A percentile compares a stretch with the other conserved stretches of the same genome.
These are phyloP conservation scores for Enteromius trimaculatus DNA, from an alignment of 2,797 vertebrate species.

Conservation along the genomic window DNA sequence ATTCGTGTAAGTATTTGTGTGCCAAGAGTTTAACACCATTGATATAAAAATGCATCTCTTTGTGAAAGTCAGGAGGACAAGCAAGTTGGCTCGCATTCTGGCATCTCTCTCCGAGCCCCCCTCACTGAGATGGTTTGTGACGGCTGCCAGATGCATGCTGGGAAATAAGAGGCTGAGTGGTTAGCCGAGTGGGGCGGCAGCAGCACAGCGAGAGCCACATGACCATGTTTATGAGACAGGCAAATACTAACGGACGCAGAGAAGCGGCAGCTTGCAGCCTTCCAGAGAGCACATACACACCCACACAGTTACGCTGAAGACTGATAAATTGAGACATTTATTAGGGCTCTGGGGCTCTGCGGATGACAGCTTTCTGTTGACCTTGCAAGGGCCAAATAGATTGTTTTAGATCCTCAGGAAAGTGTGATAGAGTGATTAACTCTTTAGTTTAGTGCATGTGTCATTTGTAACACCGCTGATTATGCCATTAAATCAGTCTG, in stretches of 20 bases:
- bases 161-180: constrained; percentile 74
- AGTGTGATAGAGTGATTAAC: constrained; percentile 33
- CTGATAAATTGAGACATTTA: constrained; percentile 59
- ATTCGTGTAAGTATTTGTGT: background rate
- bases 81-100: constrained; percentile 40
- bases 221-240: constrained; percentile 68
- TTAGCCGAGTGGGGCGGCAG: constrained; percentile 73
- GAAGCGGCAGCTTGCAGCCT: constrained; percentile 42
- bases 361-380: constrained; percentile 41
- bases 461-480: constrained; percentile 24
- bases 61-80: constrained; percentile 19
- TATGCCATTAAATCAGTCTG: constrained; percentile 2
- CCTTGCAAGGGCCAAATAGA: constrained; percentile 41
- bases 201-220: constrained; percentile 76
- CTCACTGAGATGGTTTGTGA: constrained; percentile 65
- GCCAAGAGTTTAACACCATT: constrained; percentile 14
- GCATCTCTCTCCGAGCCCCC: constrained; percentile 25
- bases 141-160: constrained; percentile 78
- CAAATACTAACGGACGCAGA: constrained; percentile 44
- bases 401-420: constrained; percentile 11
- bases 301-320: constrained; percentile 27
- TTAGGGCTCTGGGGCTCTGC: constrained; percentile 51
- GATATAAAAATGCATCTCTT: constrained; percentile 24
- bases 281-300: constrained; percentile 18
- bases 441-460: constrained; percentile 21